Evolutionary conservation across 2,797 vertebrate species (phyloP).

Genomic region (Pagetopsis macropterus): DNA sequence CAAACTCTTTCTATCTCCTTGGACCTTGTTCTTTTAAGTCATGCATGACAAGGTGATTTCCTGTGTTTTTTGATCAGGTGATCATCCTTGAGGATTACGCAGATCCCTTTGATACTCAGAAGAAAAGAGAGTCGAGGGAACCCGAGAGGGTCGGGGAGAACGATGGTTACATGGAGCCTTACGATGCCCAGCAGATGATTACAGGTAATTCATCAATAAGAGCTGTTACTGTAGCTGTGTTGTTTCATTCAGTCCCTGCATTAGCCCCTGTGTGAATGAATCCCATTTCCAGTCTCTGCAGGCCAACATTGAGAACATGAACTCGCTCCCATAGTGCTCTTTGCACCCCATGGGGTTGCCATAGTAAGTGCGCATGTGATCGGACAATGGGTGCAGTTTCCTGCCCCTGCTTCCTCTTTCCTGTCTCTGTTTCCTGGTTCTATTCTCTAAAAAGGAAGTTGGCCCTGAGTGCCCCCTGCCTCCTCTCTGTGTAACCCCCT

Average conservation of each 20-base stretch:
- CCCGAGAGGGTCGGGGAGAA: constrained; percentile 91
- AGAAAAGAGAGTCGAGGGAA: constrained; percentile 90
- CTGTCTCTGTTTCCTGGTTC: constrained; percentile 89
- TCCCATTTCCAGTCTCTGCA: constrained; percentile 47
- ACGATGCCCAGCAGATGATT: constrained; percentile 97
- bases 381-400: constrained; percentile 91
- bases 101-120: constrained; percentile 93
- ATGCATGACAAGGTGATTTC: constrained; percentile 4
- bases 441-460: constrained; percentile 87
- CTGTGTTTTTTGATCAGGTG: constrained; percentile 77
- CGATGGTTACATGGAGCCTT: constrained; percentile 97
- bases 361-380: constrained; percentile 74
- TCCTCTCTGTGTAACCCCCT: constrained; percentile 61
- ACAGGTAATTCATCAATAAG: constrained; percentile 83
- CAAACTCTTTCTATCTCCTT: background rate
- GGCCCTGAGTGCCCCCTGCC: constrained; percentile 62
- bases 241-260: background rate
- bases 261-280: constrained; percentile 34
- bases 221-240: background rate
- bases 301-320: constrained; percentile 41
- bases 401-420: constrained; percentile 90
- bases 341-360: constrained; percentile 71
- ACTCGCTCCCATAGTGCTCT: constrained; percentile 57
- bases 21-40: background rate
- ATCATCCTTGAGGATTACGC: constrained; percentile 96